Evolutionary conservation across 1,140 invertebrate species (phyloP).

Genomic region (Formica selysi): DNA sequence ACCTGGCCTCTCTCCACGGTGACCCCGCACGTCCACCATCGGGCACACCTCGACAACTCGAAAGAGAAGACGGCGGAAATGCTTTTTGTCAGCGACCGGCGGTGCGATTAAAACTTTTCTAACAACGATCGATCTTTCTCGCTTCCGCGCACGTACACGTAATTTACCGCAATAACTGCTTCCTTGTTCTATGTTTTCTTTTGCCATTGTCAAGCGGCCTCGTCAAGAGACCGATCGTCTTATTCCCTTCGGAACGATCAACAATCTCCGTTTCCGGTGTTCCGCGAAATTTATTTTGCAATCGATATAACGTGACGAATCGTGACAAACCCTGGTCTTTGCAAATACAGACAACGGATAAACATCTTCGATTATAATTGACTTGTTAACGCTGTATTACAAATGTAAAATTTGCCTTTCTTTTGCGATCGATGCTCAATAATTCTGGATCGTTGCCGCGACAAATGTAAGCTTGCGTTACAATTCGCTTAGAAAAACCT

Average conservation of each 20-base stretch:
- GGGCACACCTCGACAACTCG: slow-evolving; percentile 22
- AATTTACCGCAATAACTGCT: slow-evolving; percentile 13
- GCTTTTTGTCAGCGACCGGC: slow-evolving; percentile 40
- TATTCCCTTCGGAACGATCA: slow-evolving; percentile 9
- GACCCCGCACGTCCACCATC: slow-evolving; percentile 44
- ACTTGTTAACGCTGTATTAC: background rate
- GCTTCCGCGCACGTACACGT: slow-evolving; percentile 40
- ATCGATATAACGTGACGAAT: slow-evolving; percentile 16
- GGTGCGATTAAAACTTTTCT: slow-evolving; percentile 59
- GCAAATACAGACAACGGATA: background rate
- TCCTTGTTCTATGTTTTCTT: slow-evolving; percentile 29
- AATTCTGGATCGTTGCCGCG: background rate
- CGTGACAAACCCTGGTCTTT: background rate
- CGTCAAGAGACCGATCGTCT: slow-evolving; percentile 31
- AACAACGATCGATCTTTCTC: slow-evolving; percentile 42
- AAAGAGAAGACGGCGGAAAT: slow-evolving; percentile 37
- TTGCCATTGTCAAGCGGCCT: slow-evolving; percentile 11
- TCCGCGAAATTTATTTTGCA: background rate
- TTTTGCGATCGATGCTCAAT: background rate
- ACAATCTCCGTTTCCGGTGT: slow-evolving; percentile 12
- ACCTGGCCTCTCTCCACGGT: slow-evolving; percentile 20
- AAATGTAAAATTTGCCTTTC: slow-evolving; percentile 6
- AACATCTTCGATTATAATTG: background rate
- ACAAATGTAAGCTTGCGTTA: background rate
- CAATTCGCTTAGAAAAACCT: background rate